phyloP scores from a whole-genome alignment of 2,888 invertebrate genomes.

The Catocala sponsa region DNA sequence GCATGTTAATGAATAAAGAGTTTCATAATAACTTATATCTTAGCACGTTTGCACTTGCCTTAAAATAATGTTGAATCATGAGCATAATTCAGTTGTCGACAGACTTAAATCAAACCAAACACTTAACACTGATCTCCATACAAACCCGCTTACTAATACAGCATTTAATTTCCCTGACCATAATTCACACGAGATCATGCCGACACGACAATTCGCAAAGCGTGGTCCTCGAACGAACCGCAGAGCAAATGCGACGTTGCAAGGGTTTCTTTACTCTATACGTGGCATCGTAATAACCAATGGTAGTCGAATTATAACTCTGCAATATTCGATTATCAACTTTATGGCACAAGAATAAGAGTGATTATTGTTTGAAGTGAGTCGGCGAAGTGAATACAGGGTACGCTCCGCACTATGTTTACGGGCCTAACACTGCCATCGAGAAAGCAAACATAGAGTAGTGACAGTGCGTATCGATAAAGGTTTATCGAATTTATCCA shows the following conservation, averaged over 20 bases:
- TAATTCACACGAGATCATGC: constrained; percentile 44
- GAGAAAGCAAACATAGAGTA: constrained; percentile 56
- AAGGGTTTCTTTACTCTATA: constrained; percentile 58
- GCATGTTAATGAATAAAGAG: no score
- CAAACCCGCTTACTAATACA: constrained; percentile 18
- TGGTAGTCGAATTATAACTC: constrained; percentile 36
- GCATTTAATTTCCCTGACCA: constrained; percentile 42
- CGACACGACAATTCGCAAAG: constrained; percentile 48
- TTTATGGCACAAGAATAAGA: constrained; percentile 26
- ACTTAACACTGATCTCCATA: constrained; percentile 27
- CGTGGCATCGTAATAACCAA: constrained; percentile 50
- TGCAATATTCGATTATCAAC: constrained; percentile 29
- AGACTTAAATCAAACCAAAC: neutral
- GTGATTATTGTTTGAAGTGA: constrained; percentile 29
- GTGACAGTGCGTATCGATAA: constrained; percentile 49
- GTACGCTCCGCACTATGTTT: constrained; percentile 51
- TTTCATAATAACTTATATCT: no score
- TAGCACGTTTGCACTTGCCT: no score
- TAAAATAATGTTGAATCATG: neutral
- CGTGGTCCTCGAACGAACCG: constrained; percentile 34
- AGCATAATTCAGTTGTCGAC: neutral
- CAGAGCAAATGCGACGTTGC: constrained; percentile 54
- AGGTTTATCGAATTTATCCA: constrained; percentile 56
- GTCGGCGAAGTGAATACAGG: constrained; percentile 32
- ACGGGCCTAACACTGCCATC: constrained; percentile 50